A percentile compares a stretch with the other conserved stretches of the same genome.
Evolutionary conservation across 2,888 invertebrate species (phyloP).

Genomic region (Athalia circularis): DNA sequence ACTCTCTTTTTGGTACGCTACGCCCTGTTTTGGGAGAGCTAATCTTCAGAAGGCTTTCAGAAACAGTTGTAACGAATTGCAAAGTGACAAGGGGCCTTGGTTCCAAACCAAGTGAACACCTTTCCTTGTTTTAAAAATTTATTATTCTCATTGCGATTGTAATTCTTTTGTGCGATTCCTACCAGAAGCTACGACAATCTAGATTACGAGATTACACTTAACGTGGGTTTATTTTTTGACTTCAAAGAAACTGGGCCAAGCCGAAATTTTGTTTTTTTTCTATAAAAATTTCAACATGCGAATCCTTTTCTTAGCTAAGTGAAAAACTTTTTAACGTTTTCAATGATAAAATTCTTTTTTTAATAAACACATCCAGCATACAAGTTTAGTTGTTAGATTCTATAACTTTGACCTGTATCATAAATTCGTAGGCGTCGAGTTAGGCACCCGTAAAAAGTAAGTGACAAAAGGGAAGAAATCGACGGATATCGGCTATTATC

Average conservation of each 20-base stretch:
- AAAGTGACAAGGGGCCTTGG: slow-evolving; percentile 19
- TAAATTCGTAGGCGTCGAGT: too few relatives aligned
- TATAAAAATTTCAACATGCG: too few relatives aligned
- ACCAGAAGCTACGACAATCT: neutral
- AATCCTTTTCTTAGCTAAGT: too few relatives aligned
- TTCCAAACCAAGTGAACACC: slow-evolving; percentile 16
- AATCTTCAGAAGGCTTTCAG: slow-evolving; percentile 40
- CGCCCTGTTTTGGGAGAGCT: slow-evolving; percentile 31
- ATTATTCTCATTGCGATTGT: slow-evolving; percentile 29
- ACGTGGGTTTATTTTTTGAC: neutral
- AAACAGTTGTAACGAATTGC: slow-evolving; percentile 33
- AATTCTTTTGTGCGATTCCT: slow-evolving; percentile 1
- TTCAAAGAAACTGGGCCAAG: neutral
- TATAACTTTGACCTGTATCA: too few relatives aligned
- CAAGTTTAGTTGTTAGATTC: too few relatives aligned
- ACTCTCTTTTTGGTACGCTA: slow-evolving; percentile 26
- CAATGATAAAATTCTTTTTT: too few relatives aligned
- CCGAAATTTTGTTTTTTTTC: neutral
- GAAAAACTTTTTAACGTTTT: too few relatives aligned
- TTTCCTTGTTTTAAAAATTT: slow-evolving; percentile 17
- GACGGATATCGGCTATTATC: too few relatives aligned
- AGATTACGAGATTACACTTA: slow-evolving; percentile 5
- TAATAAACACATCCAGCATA: too few relatives aligned
- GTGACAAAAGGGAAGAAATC: too few relatives aligned
- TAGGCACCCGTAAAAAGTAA: too few relatives aligned